Conservation (phyloP, 2,797 vertebrate species). For the Bucorvus abyssinicus region DNA sequence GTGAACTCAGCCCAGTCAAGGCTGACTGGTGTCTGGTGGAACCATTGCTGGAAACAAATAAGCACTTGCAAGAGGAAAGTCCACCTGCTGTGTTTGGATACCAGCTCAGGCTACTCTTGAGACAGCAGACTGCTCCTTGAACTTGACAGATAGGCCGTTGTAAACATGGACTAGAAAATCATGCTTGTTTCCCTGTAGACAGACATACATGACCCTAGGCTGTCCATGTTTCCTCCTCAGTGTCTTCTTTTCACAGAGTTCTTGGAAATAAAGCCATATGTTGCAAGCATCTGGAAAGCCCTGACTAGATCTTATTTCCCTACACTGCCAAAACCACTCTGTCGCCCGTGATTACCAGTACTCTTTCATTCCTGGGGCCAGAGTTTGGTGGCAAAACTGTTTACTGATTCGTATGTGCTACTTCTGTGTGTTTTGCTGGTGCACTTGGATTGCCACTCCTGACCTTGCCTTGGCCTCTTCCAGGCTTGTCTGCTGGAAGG, state of each 20-base stretch:
- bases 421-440: neutral
- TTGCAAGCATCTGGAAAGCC: constrained; percentile 3
- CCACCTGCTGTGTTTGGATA: neutral
- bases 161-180: neutral
- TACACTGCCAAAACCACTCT: neutral
- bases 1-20: neutral
- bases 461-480: neutral
- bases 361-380: neutral
- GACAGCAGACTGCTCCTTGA: neutral
- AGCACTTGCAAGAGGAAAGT: neutral
- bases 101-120: neutral
- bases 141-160: neutral
- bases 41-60: constrained; percentile 36
- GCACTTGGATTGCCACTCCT: neutral
- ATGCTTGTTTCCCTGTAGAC: neutral
- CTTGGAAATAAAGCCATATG: neutral
- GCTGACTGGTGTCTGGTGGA: constrained; percentile 26
- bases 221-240: neutral
- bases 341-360: neutral
- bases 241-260: neutral
- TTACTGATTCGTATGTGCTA: neutral
- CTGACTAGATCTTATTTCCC: neutral
- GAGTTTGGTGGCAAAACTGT: neutral
- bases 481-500: neutral
- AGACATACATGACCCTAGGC: neutral